Evolutionary conservation across 30 jellyfish, hydroid and myxozoan species (phyloP), one percentile per base, ranked within the genome.

Genomic region (Haliclystus octoradiatus): DNA sequence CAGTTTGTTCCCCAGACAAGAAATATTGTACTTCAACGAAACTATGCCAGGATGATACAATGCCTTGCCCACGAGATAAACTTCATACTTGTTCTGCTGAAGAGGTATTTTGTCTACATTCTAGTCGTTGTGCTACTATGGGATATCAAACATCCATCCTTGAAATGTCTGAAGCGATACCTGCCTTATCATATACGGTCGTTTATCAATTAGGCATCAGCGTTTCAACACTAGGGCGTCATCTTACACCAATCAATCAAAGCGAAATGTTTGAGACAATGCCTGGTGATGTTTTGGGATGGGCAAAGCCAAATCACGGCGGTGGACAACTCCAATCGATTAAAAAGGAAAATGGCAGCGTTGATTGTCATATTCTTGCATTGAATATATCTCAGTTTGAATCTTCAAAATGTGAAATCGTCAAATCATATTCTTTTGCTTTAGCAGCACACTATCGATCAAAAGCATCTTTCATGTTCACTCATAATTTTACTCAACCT

Each of bases 221-320:
- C n/a, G n/a, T n/a, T n/a, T n/a, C n/a, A n/a, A n/a, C n/a, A n/a
- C n/a, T n/a, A n/a, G n/a, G n/a, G n/a, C n/a, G n/a, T n/a, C n/a
- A n/a, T n/a, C n/a, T n/a, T n/a, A n/a, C n/a, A n/a, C n/a, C n/a
- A n/a, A n/a, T n/a, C n/a, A n/a, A n/a, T n/a, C n/a, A n/a, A n/a
- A n/a, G n/a, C n/a, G n/a, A 82, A 1, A 68, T 29, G 69, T 69
- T 91, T 29, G 52, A 23, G 3, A 93, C 92, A 4, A 68, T 14
- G 49, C 79, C 85, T 2, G 95, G 94, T 22, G 95, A 91, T 69
- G 84, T 91, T n/a, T n/a, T 91, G 57, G 99, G 99, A 7, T 91
- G 90, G 93, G 63, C 94, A 12, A 71, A 26, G 29, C 4, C 81
- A 35, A 71, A 74, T 34, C 26, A 34, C 9, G 33, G 73, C 27